Evolutionary conservation across 1,140 invertebrate genomes (phyloP), one percentile per base, ranked within the genome.

Genomic region (Pseudomyrmex flavicornis): DNA sequence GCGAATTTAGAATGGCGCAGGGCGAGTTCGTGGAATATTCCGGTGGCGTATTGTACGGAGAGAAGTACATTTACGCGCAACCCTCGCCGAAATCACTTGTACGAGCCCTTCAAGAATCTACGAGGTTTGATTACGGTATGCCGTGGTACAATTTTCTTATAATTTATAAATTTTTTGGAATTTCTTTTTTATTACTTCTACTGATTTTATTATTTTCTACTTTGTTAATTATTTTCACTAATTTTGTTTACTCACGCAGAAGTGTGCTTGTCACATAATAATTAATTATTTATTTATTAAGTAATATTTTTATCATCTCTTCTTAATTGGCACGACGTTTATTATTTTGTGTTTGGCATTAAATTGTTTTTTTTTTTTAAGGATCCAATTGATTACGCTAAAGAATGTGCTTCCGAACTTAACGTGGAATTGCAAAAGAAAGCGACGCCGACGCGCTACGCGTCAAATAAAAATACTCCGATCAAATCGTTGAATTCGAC

Each of bases 1-100:
- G 93, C 92, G 5, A 97, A 97, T 95, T 94, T 97, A 56, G 95
- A 96, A 87, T 95, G 94, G 93, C 90, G 94, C 62, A 85, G 85
- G 48, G 90, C 88, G 66, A 89, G 92, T 2, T 89, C 92, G 0
- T 90, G 85, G 87, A 91, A 68, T 61, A 87, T 95, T 50, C 93
- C 94, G 9, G 89, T 91, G 2, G 91, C 91, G 5, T 95, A 94
- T 89, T 95, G 92, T 20, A 93, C 92, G 22, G 94, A 95, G 46
- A 91, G 92, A 70, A 93, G 92, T n/a, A 75, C 85, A 17, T 95
- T 95, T 66, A 93, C 93, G 1, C 87, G 88, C 48, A 94, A 95
- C 89, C 94, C 94, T 52, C 84, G 92, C 50, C 91, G 92, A 26
- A 48, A 59, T 76, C 90, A 94, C 87, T 88, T 95, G 10, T 68